Conservation (phyloP, 2,113 vertebrate genomes). For the Pedionomus torquatus region DNA sequence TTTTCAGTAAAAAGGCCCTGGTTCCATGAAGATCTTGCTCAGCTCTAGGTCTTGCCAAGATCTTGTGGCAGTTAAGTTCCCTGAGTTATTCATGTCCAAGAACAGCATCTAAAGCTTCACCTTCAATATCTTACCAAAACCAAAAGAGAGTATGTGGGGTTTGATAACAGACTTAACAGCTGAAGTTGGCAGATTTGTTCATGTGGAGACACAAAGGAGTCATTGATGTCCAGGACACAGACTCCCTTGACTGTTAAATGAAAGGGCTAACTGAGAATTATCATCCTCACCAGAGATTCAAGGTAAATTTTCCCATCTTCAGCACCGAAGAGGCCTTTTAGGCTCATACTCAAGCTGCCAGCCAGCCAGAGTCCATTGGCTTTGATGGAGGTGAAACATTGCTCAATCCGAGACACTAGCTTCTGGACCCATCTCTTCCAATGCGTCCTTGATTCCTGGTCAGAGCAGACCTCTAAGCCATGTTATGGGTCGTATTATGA, state of each 20-base stretch:
- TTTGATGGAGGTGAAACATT: rapidly evolving
- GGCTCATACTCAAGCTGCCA: background rate
- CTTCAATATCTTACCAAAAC: background rate
- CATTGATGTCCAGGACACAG: background rate
- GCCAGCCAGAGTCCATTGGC: background rate
- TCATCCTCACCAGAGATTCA: background rate
- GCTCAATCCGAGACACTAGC: background rate
- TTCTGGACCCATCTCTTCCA: background rate
- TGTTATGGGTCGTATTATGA: rapidly evolving
- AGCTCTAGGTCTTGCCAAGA: background rate
- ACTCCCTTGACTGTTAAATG: background rate
- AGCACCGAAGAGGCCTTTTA: background rate
- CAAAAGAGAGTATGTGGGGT: background rate
- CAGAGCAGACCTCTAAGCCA: background rate
- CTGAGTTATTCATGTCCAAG: background rate
- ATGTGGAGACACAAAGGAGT: rapidly evolving
- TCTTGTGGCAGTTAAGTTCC: background rate
- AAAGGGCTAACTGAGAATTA: background rate
- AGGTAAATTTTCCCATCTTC: background rate
- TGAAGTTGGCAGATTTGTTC: background rate
- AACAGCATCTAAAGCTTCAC: background rate
- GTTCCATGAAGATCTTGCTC: background rate
- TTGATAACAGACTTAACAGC: background rate
- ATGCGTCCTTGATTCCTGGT: background rate
- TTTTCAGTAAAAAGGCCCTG: background rate